phyloP scores from a whole-genome alignment of 2,888 invertebrate species.

The Thecocarcelia acutangulata region DNA sequence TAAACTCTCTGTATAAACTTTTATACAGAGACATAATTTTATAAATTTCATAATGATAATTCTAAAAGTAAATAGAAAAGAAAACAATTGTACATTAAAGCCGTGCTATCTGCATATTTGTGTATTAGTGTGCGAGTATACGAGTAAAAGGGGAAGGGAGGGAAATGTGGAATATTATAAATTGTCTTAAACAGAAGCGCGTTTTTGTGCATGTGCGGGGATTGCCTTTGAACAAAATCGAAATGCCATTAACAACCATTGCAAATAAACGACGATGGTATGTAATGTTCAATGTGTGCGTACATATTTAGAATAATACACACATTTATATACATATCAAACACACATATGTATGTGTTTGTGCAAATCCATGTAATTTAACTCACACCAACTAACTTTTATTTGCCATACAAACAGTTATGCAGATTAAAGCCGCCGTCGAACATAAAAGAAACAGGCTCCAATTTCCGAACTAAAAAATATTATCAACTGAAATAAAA shows the following conservation, averaged over 20 bases:
- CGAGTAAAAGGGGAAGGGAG: neutral
- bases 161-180: neutral
- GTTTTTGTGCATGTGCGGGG: conserved; percentile 14
- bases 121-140: neutral
- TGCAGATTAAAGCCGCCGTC: conserved; percentile 62
- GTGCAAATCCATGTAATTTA: conserved; percentile 46
- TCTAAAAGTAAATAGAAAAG: no score
- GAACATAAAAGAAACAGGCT: conserved; percentile 67
- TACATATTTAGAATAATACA: no score
- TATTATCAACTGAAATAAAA: conserved; percentile 13
- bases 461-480: conserved; percentile 57
- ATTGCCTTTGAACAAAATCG: conserved; percentile 51
- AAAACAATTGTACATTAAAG: no score
- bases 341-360: neutral
- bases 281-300: neutral
- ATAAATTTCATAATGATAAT: no score
- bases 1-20: no score
- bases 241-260: conserved; percentile 62
- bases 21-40: no score
- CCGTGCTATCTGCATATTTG: neutral
- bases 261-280: conserved; percentile 29
- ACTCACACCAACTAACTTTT: conserved; percentile 30
- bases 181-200: conserved; percentile 38
- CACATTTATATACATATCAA: neutral
- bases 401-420: conserved; percentile 21